These are phyloP conservation scores for Danio aesculapii DNA, from an alignment of 2,797 vertebrate species.

Conservation along the genomic window DNA sequence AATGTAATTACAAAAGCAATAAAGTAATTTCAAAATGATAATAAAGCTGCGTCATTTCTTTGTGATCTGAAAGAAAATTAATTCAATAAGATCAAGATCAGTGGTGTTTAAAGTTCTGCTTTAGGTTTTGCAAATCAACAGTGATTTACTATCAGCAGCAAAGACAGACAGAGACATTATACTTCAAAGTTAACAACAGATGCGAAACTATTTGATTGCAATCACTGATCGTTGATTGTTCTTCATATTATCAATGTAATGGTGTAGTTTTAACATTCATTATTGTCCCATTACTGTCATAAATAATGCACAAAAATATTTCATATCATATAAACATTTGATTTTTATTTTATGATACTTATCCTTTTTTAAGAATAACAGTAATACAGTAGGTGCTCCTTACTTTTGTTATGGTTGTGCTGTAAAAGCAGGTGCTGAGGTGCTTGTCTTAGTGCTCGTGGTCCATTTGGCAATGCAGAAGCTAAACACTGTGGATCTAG, in stretches of 20 bases:
- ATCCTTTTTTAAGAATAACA: neutral
- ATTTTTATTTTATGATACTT: neutral
- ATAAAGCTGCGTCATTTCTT: neutral
- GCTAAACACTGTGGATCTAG: constrained; percentile 81
- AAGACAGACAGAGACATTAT: constrained; percentile 50
- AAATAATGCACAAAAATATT: neutral
- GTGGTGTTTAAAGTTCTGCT: constrained; percentile 58
- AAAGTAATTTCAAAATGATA: neutral
- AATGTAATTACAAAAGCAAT: too few relatives aligned
- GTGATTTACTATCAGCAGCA: constrained; percentile 45
- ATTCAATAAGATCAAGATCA: constrained; percentile 47
- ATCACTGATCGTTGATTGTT: neutral
- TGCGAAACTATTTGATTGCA: constrained; percentile 42
- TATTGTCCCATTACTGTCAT: neutral
- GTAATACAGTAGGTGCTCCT: neutral
- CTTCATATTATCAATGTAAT: too few relatives aligned
- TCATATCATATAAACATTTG: neutral
- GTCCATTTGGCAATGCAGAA: constrained; percentile 79
- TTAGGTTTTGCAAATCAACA: constrained; percentile 51
- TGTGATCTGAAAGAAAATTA: constrained; percentile 42
- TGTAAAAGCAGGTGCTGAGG: constrained; percentile 81
- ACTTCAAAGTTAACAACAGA: constrained; percentile 23
- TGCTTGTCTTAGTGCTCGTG: constrained; percentile 75
- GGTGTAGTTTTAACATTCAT: too few relatives aligned
- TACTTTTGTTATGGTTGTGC: constrained; percentile 56